phyloP scores from a whole-genome alignment of 2,888 invertebrate species.

The Acronicta psi region DNA sequence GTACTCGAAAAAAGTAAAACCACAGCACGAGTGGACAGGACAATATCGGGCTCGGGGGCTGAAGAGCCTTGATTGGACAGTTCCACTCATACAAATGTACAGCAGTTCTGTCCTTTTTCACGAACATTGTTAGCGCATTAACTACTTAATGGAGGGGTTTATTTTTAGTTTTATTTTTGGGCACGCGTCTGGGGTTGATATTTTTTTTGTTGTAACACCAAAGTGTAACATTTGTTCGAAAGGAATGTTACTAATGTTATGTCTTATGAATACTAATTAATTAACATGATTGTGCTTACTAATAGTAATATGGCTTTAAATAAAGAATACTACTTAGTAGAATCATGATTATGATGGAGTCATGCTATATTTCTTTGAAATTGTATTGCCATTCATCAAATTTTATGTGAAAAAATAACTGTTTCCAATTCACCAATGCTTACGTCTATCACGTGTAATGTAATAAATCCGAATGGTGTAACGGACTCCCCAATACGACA shows the following conservation, averaged over 20 bases:
- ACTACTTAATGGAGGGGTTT: conserved; percentile 81
- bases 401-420: not conserved
- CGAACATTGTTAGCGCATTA: conserved; percentile 85
- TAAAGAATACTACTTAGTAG: too few species aligned
- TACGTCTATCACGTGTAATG: conserved; percentile 40
- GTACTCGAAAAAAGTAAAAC: conserved; percentile 56
- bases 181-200: conserved; percentile 65
- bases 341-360: too few species aligned
- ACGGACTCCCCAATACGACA: conserved; percentile 63
- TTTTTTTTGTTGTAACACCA: conserved; percentile 60
- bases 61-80: conserved; percentile 63
- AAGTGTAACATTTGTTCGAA: conserved; percentile 27
- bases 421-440: not conserved
- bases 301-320: too few species aligned
- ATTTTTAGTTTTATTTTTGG: conserved; percentile 84
- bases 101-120: conserved; percentile 57
- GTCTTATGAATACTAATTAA: too few species aligned
- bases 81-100: conserved; percentile 59
- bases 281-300: too few species aligned
- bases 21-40: conserved; percentile 56
- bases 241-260: not conserved
- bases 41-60: conserved; percentile 62
- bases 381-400: not conserved
- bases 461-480: conserved; percentile 62
- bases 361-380: too few species aligned